Conservation (phyloP, 2,113 vertebrate species). For the Sinocyclocheilus anshuiensis region DNA sequence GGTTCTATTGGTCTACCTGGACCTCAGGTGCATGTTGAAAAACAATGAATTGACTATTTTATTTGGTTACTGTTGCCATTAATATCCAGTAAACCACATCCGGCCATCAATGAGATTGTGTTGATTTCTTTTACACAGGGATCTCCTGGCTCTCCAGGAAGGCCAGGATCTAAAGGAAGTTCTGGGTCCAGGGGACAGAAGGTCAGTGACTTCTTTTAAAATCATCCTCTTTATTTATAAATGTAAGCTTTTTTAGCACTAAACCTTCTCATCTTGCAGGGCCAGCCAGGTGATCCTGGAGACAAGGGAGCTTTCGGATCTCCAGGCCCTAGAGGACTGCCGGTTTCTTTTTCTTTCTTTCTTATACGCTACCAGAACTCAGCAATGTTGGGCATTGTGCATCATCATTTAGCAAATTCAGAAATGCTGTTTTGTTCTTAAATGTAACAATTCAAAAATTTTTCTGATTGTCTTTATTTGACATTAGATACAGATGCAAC, state of each 20-base stretch:
- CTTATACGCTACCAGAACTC: neutral
- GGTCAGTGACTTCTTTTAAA: constrained; percentile 66
- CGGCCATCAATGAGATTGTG: neutral
- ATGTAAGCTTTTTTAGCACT: neutral
- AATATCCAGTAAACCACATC: neutral
- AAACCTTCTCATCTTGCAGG: constrained; percentile 67
- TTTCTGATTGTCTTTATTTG: neutral
- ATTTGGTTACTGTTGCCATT: neutral
- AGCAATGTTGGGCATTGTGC: neutral
- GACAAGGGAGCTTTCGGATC: constrained; percentile 70
- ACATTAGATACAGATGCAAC: neutral
- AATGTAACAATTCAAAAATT: neutral
- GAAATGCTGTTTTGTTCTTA: neutral
- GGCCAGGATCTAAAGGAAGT: constrained; percentile 69
- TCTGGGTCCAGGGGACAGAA: constrained; percentile 78
- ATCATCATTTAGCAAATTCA: neutral
- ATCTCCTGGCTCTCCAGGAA: constrained; percentile 59
- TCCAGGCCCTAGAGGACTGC: constrained; percentile 75
- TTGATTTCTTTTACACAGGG: constrained; percentile 67
- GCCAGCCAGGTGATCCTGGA: constrained; percentile 79
- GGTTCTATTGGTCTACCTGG: constrained; percentile 67
- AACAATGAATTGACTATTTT: neutral
- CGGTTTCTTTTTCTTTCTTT: constrained; percentile 68
- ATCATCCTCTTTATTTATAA: constrained; percentile 6
- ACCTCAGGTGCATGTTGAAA: constrained; percentile 55